Base-by-base conservation (phyloP, 1,140 invertebrate species). In the Radopholus similis region DNA sequence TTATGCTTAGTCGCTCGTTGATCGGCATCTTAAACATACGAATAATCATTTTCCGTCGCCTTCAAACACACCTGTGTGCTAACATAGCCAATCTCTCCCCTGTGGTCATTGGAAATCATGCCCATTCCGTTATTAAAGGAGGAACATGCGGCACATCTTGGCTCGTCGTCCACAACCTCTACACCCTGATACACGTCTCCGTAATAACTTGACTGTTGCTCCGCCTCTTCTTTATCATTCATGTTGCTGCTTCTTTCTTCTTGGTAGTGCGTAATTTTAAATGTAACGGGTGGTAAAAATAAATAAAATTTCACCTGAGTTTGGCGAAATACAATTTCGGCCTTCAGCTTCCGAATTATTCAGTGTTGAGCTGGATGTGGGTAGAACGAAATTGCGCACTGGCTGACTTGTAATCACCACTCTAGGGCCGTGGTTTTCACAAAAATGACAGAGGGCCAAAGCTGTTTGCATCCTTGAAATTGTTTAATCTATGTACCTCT, bases 21-120 rank as follows among this genome's bases (percentile, higher is more conserved):
- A 75, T 71, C 8, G 71, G 70, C 21, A 63, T 38, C 71, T 71
- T 28, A 28, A 72, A 28, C 4, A 11, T 28, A 18, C 13, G 2
- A 49, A 65, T n/a, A 30, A 65, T 28, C n/a, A 65, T 28, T 35
- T 8, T n/a, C 32, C 66, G 4, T 30, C 23, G 13, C 3, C 47
- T 42, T 32, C 21, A 37, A 34, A 62, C 32, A 13, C 18, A 71
- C 70, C 67, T 72, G 71, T 6, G 71, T 59, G 60, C 71, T 72
- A n/a, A 75, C 26, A 62, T 75, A 72, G 32, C 71, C 73, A 18
- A 69, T 72, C 40, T 75, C 58, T 37, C 62, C 71, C 15, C 73
- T 60, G 65, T 57, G 54, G 51, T 77, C 73, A 37, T 72, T 75
- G 4, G 71, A 72, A 28, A 72, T 15, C 18, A 72, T 56, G 1